A percentile compares a stretch with the other conserved stretches of the same genome.
Conservation (phyloP, 2,797 vertebrate species). For the Fistularia commersonii region DNA sequence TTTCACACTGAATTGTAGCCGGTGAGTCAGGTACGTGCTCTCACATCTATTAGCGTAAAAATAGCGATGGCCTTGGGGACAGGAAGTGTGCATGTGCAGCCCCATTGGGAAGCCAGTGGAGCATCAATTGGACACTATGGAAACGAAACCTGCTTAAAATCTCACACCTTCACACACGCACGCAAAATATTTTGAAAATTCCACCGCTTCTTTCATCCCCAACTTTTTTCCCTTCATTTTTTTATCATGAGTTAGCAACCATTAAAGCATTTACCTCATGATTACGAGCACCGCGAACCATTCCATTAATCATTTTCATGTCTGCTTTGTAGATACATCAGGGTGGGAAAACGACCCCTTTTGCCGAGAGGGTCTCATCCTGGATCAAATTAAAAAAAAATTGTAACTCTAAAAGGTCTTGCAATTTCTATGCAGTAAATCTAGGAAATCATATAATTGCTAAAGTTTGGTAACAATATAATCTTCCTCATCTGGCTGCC, state of each 20-base stretch:
- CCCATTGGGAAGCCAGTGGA: constrained; percentile 9
- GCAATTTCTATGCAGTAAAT: constrained; percentile 28
- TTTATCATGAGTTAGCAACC: too few species aligned
- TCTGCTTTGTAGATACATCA: constrained; percentile 1
- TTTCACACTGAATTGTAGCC: neutral
- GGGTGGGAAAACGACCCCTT: neutral
- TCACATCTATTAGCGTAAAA: constrained; percentile 5
- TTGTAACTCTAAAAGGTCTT: constrained; percentile 15
- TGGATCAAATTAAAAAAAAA: constrained; percentile 3
- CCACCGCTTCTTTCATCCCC: too few species aligned
- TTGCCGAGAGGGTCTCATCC: neutral
- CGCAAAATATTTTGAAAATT: neutral
- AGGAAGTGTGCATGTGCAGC: constrained; percentile 11
- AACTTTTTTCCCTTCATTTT: too few species aligned
- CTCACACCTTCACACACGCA: neutral
- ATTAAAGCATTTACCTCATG: too few species aligned
- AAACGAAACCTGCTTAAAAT: neutral
- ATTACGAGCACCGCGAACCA: neutral
- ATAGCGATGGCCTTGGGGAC: neutral
- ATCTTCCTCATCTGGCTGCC: constrained; percentile 26
- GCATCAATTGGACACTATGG: constrained; percentile 5
- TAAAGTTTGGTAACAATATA: constrained; percentile 20
- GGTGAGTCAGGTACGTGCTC: neutral
- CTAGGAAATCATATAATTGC: constrained; percentile 36
- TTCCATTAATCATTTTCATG: neutral